Evolutionary conservation across 1,140 invertebrate species (phyloP), one percentile per base, ranked within the genome.

Genomic region (Drosophila sucinea): DNA sequence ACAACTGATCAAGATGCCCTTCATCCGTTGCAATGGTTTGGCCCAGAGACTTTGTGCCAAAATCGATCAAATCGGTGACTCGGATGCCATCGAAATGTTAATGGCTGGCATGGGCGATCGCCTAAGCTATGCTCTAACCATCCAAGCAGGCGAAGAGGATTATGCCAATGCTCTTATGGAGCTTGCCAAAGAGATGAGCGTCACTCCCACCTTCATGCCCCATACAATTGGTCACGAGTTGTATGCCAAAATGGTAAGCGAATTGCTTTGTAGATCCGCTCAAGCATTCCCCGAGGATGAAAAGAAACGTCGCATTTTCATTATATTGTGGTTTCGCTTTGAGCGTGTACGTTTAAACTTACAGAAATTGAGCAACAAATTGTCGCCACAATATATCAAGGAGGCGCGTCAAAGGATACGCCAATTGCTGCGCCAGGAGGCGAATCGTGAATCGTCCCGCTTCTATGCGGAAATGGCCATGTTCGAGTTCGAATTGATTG

Each of bases 401-500:
- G 93, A 92, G 54, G 81, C 94, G 1, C 94, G 94, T 41, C 79
- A 77, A 0, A 91, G 91, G 3, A 87, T 95, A 4, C 95, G 95
- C 38, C 91, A 92, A 1, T 92, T 95, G 41, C 61, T 95, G 0
- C 93, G 94, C 61, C 91, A 91, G 55, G 80, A 92, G 10, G 90
- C 92, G 41, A 94, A 95, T 77, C 73, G 77, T 0, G 1, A 8
- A 0, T 23, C 67, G 1, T 10, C 29, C 0, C 54, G 90, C 92
- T 71, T 94, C 64, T 95, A 94, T 79, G 91, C 93, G 1, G 95
- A 95, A 83, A 94, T 94, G 86, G 95, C 94, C n/a, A 86, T 95
- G 38, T 93, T 94, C 74, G 94, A 95, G 86, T 87, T 91, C 40
- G 94, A 95, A 89, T 27, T 51, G 0, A 89, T 94, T 11, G 93